Evolutionary conservation across 2,888 invertebrate genomes (phyloP), one percentile per base, ranked within the genome.

Genomic region (Theretra japonica): DNA sequence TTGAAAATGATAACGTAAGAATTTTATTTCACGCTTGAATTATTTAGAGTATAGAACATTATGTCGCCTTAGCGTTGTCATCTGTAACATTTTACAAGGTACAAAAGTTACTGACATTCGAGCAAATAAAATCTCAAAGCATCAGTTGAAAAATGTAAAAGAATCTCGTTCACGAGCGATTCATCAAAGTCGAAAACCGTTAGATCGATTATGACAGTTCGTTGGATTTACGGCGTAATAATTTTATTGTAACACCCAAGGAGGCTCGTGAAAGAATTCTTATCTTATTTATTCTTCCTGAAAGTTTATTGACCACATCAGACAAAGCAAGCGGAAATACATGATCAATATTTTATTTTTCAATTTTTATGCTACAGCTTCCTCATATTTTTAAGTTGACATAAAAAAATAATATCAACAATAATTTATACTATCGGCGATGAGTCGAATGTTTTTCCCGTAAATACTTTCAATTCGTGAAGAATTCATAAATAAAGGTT

Each of bases 101-200:
- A 65, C 41, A 41, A 15, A 65, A 65, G 41, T 48, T 48, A 65
- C 23, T 21, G 41, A 65, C 76, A 68, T 65, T 65, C 75, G 68
- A 80, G 73, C 74, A 79, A 80, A 82, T 77, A 71, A 76, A 78
- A 48, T 48, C 48, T 48, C 48, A 48, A 65, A 65, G 65, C 25
- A 23, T 65, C 65, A 48, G 23, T 65, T 28, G 21, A 48, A 48
- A 65, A 48, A 65, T 65, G 62, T 41, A 41, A 62, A 65, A 73
- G 75, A 79, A 77, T 79, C 73, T 81, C 77, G 81, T 81, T 77
- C 73, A 73, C 73, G 72, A 76, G 69, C 81, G 76, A 85, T 85
- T 82, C 80, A 84, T 85, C 85, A 85, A 75, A 76, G 75, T 73
- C 75, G 71, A 77, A 79, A 77, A 78, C 79, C 78, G 78, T 41